These are phyloP conservation scores for Platyura marginata DNA, from an alignment of 1,140 invertebrate genomes.

Conservation along the genomic window DNA sequence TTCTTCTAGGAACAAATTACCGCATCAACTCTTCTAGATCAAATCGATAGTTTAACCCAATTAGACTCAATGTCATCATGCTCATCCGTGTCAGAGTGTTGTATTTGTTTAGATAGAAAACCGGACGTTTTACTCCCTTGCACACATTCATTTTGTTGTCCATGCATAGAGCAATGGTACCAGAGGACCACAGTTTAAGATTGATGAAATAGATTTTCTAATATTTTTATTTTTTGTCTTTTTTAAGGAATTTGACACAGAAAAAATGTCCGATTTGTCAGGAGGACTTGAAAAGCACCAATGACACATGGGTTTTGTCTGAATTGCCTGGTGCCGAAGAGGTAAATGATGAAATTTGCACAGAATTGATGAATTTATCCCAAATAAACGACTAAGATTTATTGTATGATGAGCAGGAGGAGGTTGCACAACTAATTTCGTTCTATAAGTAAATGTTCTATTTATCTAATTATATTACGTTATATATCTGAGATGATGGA, in stretches of 20 bases:
- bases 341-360: constrained; percentile 34
- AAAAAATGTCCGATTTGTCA: constrained; percentile 50
- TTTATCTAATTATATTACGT: too few relatives aligned
- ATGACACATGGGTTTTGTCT: constrained; percentile 46
- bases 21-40: constrained; percentile 19
- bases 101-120: constrained; percentile 48
- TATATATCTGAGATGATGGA: too few relatives aligned
- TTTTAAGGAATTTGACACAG: constrained; percentile 38
- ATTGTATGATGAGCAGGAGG: too few relatives aligned
- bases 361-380: constrained; percentile 5
- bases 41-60: constrained; percentile 11
- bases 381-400: too few relatives aligned
- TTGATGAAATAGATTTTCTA: background rate
- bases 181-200: background rate
- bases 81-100: constrained; percentile 31
- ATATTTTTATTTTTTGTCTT: constrained; percentile 4
- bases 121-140: constrained; percentile 46
- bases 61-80: background rate
- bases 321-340: constrained; percentile 40
- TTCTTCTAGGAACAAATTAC: constrained; percentile 8
- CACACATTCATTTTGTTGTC: constrained; percentile 43
- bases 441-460: too few relatives aligned
- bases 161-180: constrained; percentile 50
- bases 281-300: constrained; percentile 34
- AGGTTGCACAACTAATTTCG: too few relatives aligned